A percentile compares a stretch with the other conserved stretches of the same genome.
Conservation (phyloP, 2,113 vertebrate genomes). For the Colossoma macropomum region DNA sequence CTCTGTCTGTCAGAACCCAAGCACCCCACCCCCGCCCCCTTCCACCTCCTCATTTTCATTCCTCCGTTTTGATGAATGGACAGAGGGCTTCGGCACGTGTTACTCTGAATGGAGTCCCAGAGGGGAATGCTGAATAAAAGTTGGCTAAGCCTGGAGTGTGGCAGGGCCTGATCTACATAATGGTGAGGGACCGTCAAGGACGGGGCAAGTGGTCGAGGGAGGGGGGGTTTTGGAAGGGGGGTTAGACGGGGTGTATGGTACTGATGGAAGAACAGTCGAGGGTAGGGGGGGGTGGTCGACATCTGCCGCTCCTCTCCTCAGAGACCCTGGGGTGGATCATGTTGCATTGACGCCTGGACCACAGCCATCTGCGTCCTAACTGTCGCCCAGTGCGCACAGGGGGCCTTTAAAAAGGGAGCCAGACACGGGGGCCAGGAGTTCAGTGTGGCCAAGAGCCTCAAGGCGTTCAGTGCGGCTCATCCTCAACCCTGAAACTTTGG, state of each 20-base stretch:
- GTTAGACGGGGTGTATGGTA: slow-evolving; percentile 2
- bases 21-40: neutral
- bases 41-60: slow-evolving; percentile 38
- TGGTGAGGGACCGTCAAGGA: slow-evolving; percentile 65
- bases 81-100: slow-evolving; percentile 64
- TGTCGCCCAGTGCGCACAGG: slow-evolving; percentile 58
- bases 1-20: neutral
- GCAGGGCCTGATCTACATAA: slow-evolving; percentile 63
- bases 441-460: slow-evolving; percentile 43
- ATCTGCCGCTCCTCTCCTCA: slow-evolving; percentile 66
- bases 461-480: slow-evolving; percentile 5
- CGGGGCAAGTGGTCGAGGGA: slow-evolving; percentile 56
- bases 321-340: slow-evolving; percentile 62
- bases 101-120: slow-evolving; percentile 59
- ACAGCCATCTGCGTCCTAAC: slow-evolving; percentile 69
- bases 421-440: slow-evolving; percentile 26
- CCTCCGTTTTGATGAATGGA: slow-evolving; percentile 61
- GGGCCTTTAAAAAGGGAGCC: slow-evolving; percentile 60
- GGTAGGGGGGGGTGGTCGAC: slow-evolving; percentile 44
- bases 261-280: no score
- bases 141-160: slow-evolving; percentile 61
- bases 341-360: slow-evolving; percentile 60
- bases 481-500: slow-evolving; percentile 11
- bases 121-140: slow-evolving; percentile 59
- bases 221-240: neutral